Evolutionary conservation across 2,113 vertebrate species (phyloP), one percentile per base, ranked within the genome.

Genomic region (Alosa alosa): DNA sequence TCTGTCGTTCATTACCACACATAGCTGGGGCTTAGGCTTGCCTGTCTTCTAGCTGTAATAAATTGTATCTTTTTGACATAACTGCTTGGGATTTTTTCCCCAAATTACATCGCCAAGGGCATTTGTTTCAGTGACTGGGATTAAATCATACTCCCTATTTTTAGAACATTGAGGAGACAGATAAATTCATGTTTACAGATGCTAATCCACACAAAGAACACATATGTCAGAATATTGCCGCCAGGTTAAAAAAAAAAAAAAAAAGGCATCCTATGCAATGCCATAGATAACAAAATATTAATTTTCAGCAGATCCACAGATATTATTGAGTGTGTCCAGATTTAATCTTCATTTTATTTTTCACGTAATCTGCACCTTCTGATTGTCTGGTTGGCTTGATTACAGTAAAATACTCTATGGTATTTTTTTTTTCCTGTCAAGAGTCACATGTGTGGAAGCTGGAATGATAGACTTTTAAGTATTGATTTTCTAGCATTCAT

Each of bases 401-500:
- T 20, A 60, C 18, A 22, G 18, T 55, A 55, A 55, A 55, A 6
- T 22, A 22, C 5, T 20, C 18, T 57, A 39, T 72, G 10, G 31
- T 78, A 17, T 78, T 78, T 78, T 84, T 49, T 36, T 47, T 39
- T 45, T 83, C 45, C 22, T 55, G 45, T 39, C 83, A 18, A 50
- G 84, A 87, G 81, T 82, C 81, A 84, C 41, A 85, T 82, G 78
- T 39, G 57, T 84, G 46, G 84, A 78, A 86, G 85, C 86, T 50
- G 18, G 60, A 60, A 88, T 89, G 55, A 72, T 89, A 90, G 84
- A 87, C 87, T 87, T 83, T 64, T 49, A 87, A 87, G 55, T 88
- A 88, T 91, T 88, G 90, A 92, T 93, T 93, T 89, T 91, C 87
- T 84, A 87, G 82, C 78, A 47, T 89, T 85, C 55, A 81, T 90